Evolutionary conservation across 2,113 vertebrate genomes (phyloP), one percentile per base, ranked within the genome.

Genomic region (Malurus cyaneus): DNA sequence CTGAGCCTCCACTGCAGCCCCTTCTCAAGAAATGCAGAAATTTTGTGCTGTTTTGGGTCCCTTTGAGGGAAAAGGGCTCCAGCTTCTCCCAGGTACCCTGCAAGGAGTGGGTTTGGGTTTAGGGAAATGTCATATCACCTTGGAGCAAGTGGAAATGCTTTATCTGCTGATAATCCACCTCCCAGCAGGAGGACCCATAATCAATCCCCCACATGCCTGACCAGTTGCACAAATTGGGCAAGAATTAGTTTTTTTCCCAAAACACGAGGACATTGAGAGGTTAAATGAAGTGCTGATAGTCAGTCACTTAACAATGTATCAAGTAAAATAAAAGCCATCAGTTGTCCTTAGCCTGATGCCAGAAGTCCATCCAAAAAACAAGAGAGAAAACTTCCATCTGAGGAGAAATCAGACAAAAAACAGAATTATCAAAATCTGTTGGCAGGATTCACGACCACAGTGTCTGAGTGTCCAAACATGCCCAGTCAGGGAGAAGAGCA

Each of bases 51-150:
- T n/a, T 69, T n/a, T 31, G 61, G 14, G n/a, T 46, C n/a, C 3
- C 0, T 0, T 2, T 8, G 56, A 59, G 11, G 36, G 5, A 71
- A 14, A 47, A 71, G 32, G 41, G 8, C 34, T 46, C 32, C 61
- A 23, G 5, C 13, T 28, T 18, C 31, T 39, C 12, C 28, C 3
- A 0, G 14, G 11, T 20, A 19, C 46, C 15, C 50, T 44, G 21
- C 1, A 0, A 31, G 23, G 41, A 31, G 8, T 3, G 0, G 0
- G 3, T 24, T 54, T 1, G 7, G n/a, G 26, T 47, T 28, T 26
- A 23, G 41, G 39, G 24, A 80, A 36, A 42, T 53, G 26, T 39
- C 23, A 11, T 25, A 24, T 88, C 74, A 10, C 19, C 25, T 57
- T 28, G 10, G 36, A 79, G 25, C 72, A 80, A 80, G 6, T 28